Evolutionary conservation across 2,797 vertebrate genomes (phyloP), one percentile per base, ranked within the genome.

Genomic region (Sarcoramphus papa): DNA sequence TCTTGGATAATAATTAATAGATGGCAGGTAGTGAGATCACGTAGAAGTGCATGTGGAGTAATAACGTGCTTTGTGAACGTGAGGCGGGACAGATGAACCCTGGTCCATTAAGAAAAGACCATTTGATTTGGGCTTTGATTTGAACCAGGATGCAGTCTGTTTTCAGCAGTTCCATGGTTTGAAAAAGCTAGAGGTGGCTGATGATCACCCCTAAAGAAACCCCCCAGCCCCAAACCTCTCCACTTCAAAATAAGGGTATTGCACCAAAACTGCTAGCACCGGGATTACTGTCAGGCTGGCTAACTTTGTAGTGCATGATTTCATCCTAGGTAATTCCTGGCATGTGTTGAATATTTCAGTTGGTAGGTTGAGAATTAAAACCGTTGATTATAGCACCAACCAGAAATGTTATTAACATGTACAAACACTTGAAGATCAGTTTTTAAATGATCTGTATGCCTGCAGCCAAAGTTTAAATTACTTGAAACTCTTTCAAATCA

Each of bases 401-500:
- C 48, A 89, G 56, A 94, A 89, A 92, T 53, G 62, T 90, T 92
- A 91, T 76, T 95, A 91, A 88, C 24, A 22, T 86, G n/a, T 53
- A 94, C 79, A 92, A 96, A 88, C 65, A 65, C 56, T 92, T 85
- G 62, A 76, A 93, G 64, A 95, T 97, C 80, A 63, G 50, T 85
- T 97, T 94, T 89, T 67, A 95, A 97, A 84, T 94, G 3, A 94
- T 95, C 85, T 95, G 47, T 70, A 30, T 88, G 82, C 65, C 76
- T 96, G 69, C 92, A 97, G 92, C 96, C 94, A 93, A 90, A 96
- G 94, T 97, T 97, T 95, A 94, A 95, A 95, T 95, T 89, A 69
- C 69, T 95, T 96, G 95, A 97, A 97, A 93, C 73, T 89, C 94
- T 97, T 96, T 97, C 95, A 96, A 97, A 94, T 96, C 80, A 69